phyloP scores from a whole-genome alignment of 2,888 invertebrate genomes.

The Pinctada fucata region DNA sequence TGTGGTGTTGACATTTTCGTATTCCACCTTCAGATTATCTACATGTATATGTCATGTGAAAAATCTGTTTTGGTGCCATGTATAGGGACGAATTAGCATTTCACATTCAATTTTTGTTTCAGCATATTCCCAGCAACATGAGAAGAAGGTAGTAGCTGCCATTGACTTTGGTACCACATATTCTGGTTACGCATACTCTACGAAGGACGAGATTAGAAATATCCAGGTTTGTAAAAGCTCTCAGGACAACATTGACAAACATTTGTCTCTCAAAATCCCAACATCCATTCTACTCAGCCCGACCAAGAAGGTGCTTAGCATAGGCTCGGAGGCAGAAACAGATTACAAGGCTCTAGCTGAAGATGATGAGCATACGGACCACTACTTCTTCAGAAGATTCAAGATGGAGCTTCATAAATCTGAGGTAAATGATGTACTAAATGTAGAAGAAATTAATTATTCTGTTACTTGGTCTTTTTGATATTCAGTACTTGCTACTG shows the following conservation, averaged over 20 bases:
- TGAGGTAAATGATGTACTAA: background rate
- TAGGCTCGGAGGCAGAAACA: background rate
- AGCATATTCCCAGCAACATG: background rate
- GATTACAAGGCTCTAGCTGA: background rate
- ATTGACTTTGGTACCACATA: slow-evolving; percentile 3
- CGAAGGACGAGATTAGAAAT: background rate
- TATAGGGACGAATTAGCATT: too few relatives aligned
- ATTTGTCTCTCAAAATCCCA: background rate
- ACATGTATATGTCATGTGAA: too few relatives aligned
- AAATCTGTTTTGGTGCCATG: too few relatives aligned
- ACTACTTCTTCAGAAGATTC: slow-evolving; percentile 16
- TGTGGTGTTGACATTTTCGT: too few relatives aligned
- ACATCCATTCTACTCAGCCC: background rate
- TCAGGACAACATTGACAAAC: background rate
- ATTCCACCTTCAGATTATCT: too few relatives aligned
- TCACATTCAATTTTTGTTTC: too few relatives aligned
- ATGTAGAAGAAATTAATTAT: too few relatives aligned
- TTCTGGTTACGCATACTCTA: background rate
- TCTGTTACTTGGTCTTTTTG: too few relatives aligned
- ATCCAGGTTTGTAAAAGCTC: background rate
- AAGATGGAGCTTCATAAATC: slow-evolving; percentile 16
- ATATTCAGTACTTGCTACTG: too few relatives aligned
- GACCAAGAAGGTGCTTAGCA: background rate
- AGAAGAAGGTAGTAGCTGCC: background rate
- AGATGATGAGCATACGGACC: background rate